A percentile compares a stretch with the other conserved stretches of the same genome.
Conservation (phyloP, 2,888 invertebrate genomes). For the Lissocephala sabroskyi region DNA sequence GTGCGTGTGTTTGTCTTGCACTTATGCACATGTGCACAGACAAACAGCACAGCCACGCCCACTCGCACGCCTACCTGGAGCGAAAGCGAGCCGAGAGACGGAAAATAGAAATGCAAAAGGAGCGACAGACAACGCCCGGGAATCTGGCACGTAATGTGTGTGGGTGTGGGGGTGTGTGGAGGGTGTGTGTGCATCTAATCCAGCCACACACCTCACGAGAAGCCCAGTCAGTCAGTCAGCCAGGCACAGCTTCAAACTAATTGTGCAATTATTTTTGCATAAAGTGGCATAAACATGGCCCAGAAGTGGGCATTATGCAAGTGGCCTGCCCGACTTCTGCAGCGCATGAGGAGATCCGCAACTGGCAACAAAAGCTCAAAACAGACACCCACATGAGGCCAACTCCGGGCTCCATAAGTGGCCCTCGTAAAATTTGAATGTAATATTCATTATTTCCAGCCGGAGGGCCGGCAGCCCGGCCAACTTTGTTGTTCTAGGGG, state of each 20-base stretch:
- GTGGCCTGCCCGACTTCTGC: conserved; percentile 68
- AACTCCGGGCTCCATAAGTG: conserved; percentile 46
- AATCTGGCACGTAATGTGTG: too few relatives aligned
- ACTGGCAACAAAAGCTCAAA: conserved; percentile 14
- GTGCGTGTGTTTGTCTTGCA: conserved; percentile 43
- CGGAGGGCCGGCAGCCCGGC: too few relatives aligned
- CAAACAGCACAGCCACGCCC: conserved; percentile 51
- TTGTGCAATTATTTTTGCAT: conserved; percentile 72
- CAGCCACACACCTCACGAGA: too few relatives aligned
- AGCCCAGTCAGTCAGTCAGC: too few relatives aligned
- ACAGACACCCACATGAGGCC: conserved; percentile 12
- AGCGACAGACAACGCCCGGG: background rate
- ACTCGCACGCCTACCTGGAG: too few relatives aligned
- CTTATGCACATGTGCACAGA: conserved; percentile 56
- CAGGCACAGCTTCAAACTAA: conserved; percentile 70
- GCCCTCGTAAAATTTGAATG: conserved; percentile 64
- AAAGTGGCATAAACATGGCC: conserved; percentile 71
- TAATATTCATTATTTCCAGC: conserved; percentile 67
- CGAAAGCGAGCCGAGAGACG: conserved; percentile 6
- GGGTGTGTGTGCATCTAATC: too few relatives aligned
- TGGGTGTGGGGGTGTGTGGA: too few relatives aligned
- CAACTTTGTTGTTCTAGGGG: too few relatives aligned
- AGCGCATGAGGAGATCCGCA: conserved; percentile 44
- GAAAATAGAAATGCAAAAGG: background rate
- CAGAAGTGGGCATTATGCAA: conserved; percentile 69